These are phyloP conservation scores for Tangara arthus DNA, from an alignment of 2,797 vertebrate species.

Conservation along the genomic window DNA sequence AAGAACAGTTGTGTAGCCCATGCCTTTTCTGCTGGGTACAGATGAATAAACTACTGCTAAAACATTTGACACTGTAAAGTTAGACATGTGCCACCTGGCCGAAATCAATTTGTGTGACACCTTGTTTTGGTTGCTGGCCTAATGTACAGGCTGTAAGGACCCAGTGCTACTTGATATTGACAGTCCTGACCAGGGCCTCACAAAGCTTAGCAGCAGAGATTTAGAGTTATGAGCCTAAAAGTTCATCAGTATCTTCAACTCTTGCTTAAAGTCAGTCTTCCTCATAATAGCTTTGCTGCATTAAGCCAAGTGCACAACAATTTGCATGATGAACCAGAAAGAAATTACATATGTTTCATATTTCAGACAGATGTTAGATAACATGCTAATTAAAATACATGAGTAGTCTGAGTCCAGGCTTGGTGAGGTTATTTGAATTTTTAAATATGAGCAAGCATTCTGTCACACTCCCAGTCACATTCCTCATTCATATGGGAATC, in stretches of 20 bases:
- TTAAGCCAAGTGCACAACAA: neutral
- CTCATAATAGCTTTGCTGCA: neutral
- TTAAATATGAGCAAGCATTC: neutral
- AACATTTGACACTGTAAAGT: neutral
- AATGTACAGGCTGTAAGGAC: neutral
- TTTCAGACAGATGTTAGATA: constrained; percentile 7
- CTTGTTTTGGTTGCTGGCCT: neutral
- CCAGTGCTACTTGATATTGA: neutral
- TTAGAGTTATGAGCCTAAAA: neutral
- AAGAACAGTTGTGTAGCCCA: neutral
- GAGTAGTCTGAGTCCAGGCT: neutral
- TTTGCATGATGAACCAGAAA: neutral
- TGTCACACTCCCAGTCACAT: neutral
- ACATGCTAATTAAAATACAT: neutral
- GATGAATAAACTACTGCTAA: neutral
- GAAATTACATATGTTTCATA: neutral
- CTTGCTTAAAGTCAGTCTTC: neutral
- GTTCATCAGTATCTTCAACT: neutral
- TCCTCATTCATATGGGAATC: neutral
- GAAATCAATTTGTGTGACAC: neutral
- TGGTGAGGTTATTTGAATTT: constrained; percentile 8
- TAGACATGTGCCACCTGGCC: neutral
- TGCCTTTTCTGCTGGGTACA: neutral
- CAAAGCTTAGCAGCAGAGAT: neutral
- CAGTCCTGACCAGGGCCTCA: neutral